phyloP scores from a whole-genome alignment of 2,113 vertebrate genomes.

The Erythrocercus mccallii region DNA sequence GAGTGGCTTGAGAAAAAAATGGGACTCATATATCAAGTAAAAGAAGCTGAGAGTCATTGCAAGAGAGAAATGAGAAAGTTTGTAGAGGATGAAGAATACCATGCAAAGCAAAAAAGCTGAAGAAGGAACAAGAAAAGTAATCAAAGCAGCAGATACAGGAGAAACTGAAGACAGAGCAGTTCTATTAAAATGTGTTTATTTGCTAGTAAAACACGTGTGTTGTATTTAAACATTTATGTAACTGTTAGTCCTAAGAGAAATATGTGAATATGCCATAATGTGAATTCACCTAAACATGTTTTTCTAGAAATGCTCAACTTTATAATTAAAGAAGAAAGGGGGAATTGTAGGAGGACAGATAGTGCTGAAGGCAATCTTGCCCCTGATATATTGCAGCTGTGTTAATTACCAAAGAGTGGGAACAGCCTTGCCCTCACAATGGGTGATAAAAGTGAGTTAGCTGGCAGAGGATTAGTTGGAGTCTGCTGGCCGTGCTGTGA shows the following conservation, averaged over 20 bases:
- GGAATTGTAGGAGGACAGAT: neutral
- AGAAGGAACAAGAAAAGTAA: too few relatives aligned
- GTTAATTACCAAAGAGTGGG: neutral
- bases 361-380: neutral
- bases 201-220: too few relatives aligned
- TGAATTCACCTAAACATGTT: too few relatives aligned
- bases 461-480: neutral
- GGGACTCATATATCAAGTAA: slow-evolving; percentile 81
- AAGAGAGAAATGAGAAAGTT: slow-evolving; percentile 91
- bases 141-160: too few relatives aligned
- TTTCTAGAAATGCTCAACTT: too few relatives aligned
- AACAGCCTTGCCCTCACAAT: neutral
- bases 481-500: too few relatives aligned
- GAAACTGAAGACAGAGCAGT: too few relatives aligned
- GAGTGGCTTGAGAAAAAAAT: slow-evolving; percentile 89
- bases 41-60: slow-evolving; percentile 84
- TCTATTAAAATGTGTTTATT: too few relatives aligned
- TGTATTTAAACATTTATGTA: too few relatives aligned
- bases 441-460: neutral
- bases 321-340: too few relatives aligned
- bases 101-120: slow-evolving; percentile 71
- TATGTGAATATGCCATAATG: too few relatives aligned
- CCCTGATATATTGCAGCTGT: neutral
- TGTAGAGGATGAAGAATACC: slow-evolving; percentile 58
- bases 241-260: too few relatives aligned